Evolutionary conservation across 2,113 vertebrate species (phyloP), one percentile per base, ranked within the genome.

Genomic region (Festucalex cinctus): DNA sequence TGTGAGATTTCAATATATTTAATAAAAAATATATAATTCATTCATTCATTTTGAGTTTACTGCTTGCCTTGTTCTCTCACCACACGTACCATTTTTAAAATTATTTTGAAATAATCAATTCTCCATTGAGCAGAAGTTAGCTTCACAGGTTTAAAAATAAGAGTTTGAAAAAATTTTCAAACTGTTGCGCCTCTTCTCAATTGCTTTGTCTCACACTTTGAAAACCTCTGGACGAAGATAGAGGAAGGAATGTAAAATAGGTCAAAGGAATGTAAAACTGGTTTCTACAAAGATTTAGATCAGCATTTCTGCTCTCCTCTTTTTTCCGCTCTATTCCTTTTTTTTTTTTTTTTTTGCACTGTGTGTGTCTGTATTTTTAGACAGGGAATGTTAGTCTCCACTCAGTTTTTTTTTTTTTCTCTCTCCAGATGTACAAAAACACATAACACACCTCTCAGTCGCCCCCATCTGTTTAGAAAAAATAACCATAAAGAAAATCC

Each of bases 331-430:
- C 72, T 78, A 69, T 78, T 74, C 73, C 73, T 49, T 72, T 71
- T 3, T 53, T 67, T 73, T 56, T 74, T 71, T 56, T 59, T 76
- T n/a, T 65, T 70, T 70, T 56, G 70, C 76, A 65, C 78, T 83
- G 85, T 80, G 75, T 83, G 85, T 80, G 75, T 83, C 79, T 86
- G 85, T 82, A 22, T 60, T 78, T 84, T 72, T 76, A 86, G 80
- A 86, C 78, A 78, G 79, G 88, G 85, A 89, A 88, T 86, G 84
- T 89, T 86, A 69, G 48, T 84, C 74, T 72, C 74, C 85, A 73
- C 73, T 85, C 77, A 80, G 75, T 66, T 13, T n/a, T 63, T 73
- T 84, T 77, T n/a, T n/a, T n/a, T n/a, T n/a, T n/a, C n/a, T n/a
- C n/a, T n/a, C 63, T 80, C 71, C 70, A 72, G 74, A 81, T 64